These are phyloP conservation scores for Rambutsinella grinnellia DNA, from an alignment of 2,888 invertebrate species.

Conservation along the genomic window DNA sequence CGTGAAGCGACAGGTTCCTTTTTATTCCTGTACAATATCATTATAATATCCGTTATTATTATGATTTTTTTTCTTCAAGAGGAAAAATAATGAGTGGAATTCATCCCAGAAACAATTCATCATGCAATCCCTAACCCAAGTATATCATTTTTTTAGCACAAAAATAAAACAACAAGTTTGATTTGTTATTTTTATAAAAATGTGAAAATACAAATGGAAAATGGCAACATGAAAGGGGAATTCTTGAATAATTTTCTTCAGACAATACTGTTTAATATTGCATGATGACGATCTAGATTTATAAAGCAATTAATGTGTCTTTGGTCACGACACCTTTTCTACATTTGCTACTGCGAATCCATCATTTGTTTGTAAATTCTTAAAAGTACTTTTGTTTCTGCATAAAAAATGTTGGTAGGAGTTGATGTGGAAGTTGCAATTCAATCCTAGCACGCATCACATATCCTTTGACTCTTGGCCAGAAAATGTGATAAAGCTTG, in stretches of 20 bases:
- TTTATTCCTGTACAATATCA: not conserved
- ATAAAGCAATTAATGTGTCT: not conserved
- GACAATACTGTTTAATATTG: not conserved
- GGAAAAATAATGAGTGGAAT: not conserved
- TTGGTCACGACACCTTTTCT: not conserved
- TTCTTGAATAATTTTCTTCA: not conserved
- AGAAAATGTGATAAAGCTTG: too few species aligned
- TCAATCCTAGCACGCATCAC: too few species aligned
- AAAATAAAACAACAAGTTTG: not conserved
- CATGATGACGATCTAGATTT: not conserved
- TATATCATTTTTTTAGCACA: not conserved
- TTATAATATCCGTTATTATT: not conserved
- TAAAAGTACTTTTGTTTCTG: too few species aligned
- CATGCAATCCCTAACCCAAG: too few species aligned
- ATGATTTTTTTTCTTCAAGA: not conserved
- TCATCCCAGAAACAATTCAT: not conserved
- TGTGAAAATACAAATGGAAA: not conserved
- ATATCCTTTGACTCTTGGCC: too few species aligned
- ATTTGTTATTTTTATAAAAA: not conserved
- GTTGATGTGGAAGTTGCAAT: too few species aligned
- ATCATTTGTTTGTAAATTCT: not conserved
- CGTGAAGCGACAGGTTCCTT: constrained; percentile 45
- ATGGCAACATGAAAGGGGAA: not conserved
- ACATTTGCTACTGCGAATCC: too few species aligned
- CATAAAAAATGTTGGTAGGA: too few species aligned